Evolutionary conservation across 1,140 invertebrate genomes (phyloP).

Genomic region (Bombyx mandarina): DNA sequence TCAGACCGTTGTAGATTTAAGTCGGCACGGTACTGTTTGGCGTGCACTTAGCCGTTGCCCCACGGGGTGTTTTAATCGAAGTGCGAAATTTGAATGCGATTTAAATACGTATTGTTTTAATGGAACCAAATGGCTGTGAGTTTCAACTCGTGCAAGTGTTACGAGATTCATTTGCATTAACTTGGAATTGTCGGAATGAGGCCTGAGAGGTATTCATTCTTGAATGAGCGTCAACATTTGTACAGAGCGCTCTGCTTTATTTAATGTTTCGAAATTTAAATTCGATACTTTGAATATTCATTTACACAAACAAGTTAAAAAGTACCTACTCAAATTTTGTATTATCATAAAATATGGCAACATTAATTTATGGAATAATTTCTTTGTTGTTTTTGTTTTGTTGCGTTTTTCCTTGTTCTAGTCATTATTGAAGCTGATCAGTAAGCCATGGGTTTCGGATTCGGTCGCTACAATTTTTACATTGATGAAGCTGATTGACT

Average conservation of each 20-base stretch:
- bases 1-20: constrained; percentile 39
- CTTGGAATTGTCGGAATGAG: constrained; percentile 14
- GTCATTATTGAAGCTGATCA: too few species aligned
- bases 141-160: constrained; percentile 30
- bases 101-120: constrained; percentile 66
- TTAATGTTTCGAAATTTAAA: too few species aligned
- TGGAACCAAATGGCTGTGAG: constrained; percentile 40
- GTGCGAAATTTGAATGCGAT: constrained; percentile 64
- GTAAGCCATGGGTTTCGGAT: too few species aligned
- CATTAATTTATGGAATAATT: too few species aligned
- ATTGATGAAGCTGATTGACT: too few species aligned
- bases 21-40: constrained; percentile 54
- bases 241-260: not conserved
- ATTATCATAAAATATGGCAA: too few species aligned
- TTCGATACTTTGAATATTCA: too few species aligned
- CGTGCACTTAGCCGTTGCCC: constrained; percentile 57
- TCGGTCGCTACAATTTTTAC: too few species aligned
- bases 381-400: too few species aligned
- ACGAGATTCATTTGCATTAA: constrained; percentile 49
- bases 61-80: constrained; percentile 59
- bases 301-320: too few species aligned
- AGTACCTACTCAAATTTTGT: too few species aligned
- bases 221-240: constrained; percentile 1
- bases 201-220: not conserved
- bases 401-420: too few species aligned